A percentile compares a stretch with the other conserved stretches of the same genome.
Conservation (phyloP, 1,140 invertebrate genomes). For the Procambarus virginalis region DNA sequence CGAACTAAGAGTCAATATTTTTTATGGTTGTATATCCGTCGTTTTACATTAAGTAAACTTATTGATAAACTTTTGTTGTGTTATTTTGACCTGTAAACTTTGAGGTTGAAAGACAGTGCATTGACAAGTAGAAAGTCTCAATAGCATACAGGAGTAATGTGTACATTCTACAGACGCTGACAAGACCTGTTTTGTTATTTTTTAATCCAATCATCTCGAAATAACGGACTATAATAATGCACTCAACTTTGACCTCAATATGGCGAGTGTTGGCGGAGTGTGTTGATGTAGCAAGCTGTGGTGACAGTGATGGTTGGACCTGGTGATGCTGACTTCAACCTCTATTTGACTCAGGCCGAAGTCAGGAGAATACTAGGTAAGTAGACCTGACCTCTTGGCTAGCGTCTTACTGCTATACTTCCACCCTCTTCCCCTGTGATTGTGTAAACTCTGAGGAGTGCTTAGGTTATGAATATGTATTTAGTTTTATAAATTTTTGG, state of each 20-base stretch:
- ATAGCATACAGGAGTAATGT: background rate
- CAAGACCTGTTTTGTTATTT: background rate
- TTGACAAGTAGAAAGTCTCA: background rate
- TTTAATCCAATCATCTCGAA: background rate
- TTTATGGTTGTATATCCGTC: background rate
- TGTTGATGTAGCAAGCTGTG: slow-evolving; percentile 8
- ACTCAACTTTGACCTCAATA: background rate
- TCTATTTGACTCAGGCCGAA: slow-evolving; percentile 50
- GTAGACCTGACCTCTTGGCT: background rate
- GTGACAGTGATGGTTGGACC: slow-evolving; percentile 17
- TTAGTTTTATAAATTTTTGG: no score
- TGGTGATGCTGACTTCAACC: slow-evolving; percentile 39
- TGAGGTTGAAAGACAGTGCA: background rate
- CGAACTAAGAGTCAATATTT: background rate
- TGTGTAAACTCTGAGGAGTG: no score
- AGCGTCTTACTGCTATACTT: no score
- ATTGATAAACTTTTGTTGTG: background rate
- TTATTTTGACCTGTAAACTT: background rate
- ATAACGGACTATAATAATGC: background rate
- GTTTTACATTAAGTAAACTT: background rate
- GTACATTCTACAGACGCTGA: background rate
- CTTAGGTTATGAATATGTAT: no score
- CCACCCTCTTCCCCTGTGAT: no score
- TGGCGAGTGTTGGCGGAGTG: slow-evolving; percentile 16
- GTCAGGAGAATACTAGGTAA: slow-evolving; percentile 54